Evolutionary conservation across 1,140 invertebrate genomes (phyloP).

Genomic region (Galleria mellonella): DNA sequence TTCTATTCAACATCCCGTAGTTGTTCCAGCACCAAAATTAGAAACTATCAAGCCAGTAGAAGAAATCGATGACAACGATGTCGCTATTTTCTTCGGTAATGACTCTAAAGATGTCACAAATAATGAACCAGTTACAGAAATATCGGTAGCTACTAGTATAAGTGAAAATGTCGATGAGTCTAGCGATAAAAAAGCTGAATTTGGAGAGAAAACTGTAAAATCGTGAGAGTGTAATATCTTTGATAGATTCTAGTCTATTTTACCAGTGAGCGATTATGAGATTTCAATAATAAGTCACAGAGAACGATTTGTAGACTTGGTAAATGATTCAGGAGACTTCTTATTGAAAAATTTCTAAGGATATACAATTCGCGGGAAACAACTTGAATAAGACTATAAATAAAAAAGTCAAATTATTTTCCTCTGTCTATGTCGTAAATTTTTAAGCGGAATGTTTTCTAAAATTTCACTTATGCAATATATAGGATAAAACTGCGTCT

Average conservation of each 20-base stretch:
- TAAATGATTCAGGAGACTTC: background rate
- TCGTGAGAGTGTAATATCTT: conserved; percentile 7
- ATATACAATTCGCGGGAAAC: too few species aligned
- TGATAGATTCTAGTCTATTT: conserved; percentile 16
- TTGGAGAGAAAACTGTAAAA: conserved; percentile 16
- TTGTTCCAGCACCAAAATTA: conserved; percentile 47
- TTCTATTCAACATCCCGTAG: conserved; percentile 46
- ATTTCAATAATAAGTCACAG: too few species aligned
- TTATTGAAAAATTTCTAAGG: background rate
- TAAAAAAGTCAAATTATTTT: too few species aligned
- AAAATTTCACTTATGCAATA: too few species aligned
- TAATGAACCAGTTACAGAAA: conserved; percentile 59
- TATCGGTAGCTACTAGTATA: conserved; percentile 63
- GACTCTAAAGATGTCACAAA: conserved; percentile 14
- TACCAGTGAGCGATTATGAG: conserved; percentile 11
- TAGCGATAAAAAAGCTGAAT: conserved; percentile 7
- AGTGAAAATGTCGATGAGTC: conserved; percentile 31
- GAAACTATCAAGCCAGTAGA: conserved; percentile 32
- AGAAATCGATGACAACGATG: conserved; percentile 71
- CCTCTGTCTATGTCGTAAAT: too few species aligned
- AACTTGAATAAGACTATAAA: too few species aligned
- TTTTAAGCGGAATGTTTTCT: too few species aligned
- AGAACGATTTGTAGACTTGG: too few species aligned
- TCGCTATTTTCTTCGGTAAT: conserved; percentile 73
- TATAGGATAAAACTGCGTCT: too few species aligned